Base-by-base conservation (phyloP, 2,888 invertebrate species). In the Epiblema foenella region DNA sequence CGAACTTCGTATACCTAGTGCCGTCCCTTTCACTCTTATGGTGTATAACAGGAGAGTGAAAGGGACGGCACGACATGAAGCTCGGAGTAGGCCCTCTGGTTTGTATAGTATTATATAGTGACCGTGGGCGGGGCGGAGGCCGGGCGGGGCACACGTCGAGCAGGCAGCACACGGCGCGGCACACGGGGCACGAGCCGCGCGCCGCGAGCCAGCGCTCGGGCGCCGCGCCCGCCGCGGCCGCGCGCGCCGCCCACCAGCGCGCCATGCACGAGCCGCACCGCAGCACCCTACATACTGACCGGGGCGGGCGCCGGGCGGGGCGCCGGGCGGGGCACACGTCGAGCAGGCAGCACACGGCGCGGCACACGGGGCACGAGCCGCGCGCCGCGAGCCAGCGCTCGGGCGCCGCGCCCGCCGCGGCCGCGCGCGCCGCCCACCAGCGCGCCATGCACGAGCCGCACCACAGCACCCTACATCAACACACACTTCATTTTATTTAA, bases 231-330 rank as follows among this genome's bases (percentile, higher is more conserved):
- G 49, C 67, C 49, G 69, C 87, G 78, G 95, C 94, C 86, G 98
- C 98, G 54, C 97, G 94, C 59, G 97, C 96, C 15, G 97, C 98
- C 94, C 98, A 98, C 98, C 98, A 98, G 81, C 96, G 95, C 0
- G 95, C 97, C 94, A 98, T 95, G 86, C 98, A 98, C 76, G 96
- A 95, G 24, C 95, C 90, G 90, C 98, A 98, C 98, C 98, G 98
- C 95, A 98, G 96, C 29, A 98, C 98, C 66, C 97, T 95, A 85
- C 15, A n/a, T n/a, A n/a, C n/a, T n/a, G n/a, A n/a, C n/a, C n/a
- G n/a, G n/a, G n/a, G n/a, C n/a, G n/a, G n/a, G n/a, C n/a, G n/a
- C n/a, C n/a, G n/a, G n/a, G n/a, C n/a, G n/a, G n/a, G n/a, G n/a
- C n/a, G n/a, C n/a, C n/a, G n/a, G 4, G 83, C 93, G 20, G 91